Evolutionary conservation across 2,888 invertebrate species (phyloP).

Genomic region (Parnassius orleans): DNA sequence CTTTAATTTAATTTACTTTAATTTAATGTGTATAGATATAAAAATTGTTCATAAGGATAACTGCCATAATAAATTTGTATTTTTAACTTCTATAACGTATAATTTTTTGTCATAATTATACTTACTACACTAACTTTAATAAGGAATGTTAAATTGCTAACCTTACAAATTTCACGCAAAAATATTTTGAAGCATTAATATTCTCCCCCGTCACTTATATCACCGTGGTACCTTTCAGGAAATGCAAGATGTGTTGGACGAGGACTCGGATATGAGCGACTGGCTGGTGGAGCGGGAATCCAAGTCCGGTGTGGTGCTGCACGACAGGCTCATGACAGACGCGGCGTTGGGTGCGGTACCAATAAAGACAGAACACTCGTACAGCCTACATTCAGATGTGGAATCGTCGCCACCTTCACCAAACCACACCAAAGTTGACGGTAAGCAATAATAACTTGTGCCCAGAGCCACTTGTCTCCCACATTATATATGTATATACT

Average conservation of each 20-base stretch:
- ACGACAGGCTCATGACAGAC: slow-evolving; percentile 94
- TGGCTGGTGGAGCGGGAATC: slow-evolving; percentile 86
- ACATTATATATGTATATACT: too few relatives aligned
- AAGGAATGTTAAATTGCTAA: too few relatives aligned
- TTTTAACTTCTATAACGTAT: too few relatives aligned
- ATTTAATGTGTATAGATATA: too few relatives aligned
- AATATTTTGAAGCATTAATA: not conserved
- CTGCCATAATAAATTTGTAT: too few relatives aligned
- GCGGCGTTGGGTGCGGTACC: slow-evolving; percentile 90
- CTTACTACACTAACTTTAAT: too few relatives aligned
- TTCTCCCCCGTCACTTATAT: not conserved
- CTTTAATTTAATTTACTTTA: too few relatives aligned
- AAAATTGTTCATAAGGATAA: too few relatives aligned
- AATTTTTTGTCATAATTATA: too few relatives aligned
- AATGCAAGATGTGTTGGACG: slow-evolving; percentile 83
- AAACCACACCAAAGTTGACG: slow-evolving; percentile 85
- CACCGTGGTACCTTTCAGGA: slow-evolving; percentile 66
- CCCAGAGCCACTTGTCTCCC: too few relatives aligned
- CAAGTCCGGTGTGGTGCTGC: slow-evolving; percentile 87
- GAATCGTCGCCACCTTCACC: slow-evolving; percentile 87
- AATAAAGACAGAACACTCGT: slow-evolving; percentile 96
- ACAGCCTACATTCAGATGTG: slow-evolving; percentile 89
- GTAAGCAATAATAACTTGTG: too few relatives aligned
- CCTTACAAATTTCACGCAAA: too few relatives aligned
- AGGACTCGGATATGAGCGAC: slow-evolving; percentile 84